Percentiles rank a stretch among this genome's conserved stretches.
Conservation (phyloP, 2,888 invertebrate genomes). For the Lasioglossum lativentre region DNA sequence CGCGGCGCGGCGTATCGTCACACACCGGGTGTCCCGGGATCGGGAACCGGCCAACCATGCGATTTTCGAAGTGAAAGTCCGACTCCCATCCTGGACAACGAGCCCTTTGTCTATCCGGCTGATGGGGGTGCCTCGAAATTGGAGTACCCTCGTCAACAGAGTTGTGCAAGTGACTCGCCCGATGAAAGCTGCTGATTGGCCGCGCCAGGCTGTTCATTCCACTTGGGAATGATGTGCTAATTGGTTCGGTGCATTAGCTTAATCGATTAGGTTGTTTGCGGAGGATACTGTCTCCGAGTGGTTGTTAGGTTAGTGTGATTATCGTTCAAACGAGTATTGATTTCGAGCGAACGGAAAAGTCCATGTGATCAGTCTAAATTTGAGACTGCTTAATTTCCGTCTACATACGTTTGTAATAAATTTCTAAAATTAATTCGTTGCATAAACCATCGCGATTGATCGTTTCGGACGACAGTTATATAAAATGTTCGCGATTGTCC, state of each 20-base stretch:
- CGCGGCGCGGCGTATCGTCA: background rate
- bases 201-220: background rate
- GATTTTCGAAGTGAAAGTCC: conserved; percentile 66
- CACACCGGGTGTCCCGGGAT: conserved; percentile 16
- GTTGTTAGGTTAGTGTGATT: background rate
- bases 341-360: too few species aligned
- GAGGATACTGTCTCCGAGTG: background rate
- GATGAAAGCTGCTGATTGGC: conserved; percentile 15
- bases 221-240: background rate
- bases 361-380: too few species aligned
- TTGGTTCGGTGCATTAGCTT: background rate
- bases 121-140: background rate
- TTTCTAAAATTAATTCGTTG: background rate
- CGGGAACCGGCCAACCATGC: conserved; percentile 31
- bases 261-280: background rate
- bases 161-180: background rate
- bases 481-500: background rate
- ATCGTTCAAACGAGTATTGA: too few species aligned
- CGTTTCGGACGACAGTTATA: background rate
- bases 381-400: too few species aligned
- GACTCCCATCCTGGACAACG: conserved; percentile 12
- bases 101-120: conserved; percentile 43
- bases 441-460: background rate
- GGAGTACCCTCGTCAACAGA: background rate
- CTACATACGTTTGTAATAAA: background rate